Evolutionary conservation across 2,113 vertebrate species (phyloP).

Genomic region (Symphodus melops): DNA sequence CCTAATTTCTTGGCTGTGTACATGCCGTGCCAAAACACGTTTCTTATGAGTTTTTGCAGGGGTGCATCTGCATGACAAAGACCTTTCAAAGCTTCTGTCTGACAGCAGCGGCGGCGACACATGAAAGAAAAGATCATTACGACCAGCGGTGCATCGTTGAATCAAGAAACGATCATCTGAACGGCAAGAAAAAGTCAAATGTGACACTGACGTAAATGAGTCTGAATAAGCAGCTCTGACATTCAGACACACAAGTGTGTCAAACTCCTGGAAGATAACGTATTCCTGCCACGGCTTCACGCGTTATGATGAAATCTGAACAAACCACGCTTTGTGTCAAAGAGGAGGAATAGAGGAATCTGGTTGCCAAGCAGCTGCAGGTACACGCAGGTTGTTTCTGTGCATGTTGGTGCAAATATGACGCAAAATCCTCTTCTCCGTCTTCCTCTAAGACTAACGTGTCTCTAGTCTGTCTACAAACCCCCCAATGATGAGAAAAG

Average conservation of each 20-base stretch:
- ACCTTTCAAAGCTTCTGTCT: neutral
- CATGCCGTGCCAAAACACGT: neutral
- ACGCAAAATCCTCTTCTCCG: too few species aligned
- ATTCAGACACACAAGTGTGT: neutral
- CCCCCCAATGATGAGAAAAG: too few species aligned
- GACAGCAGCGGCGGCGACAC: neutral
- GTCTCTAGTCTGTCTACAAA: too few species aligned
- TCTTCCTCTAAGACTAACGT: too few species aligned
- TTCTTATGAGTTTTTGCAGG: neutral
- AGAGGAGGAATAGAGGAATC: neutral
- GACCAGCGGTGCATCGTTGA: neutral
- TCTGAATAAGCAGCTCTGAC: neutral
- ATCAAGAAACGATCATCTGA: neutral
- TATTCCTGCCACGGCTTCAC: neutral
- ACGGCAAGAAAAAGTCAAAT: neutral
- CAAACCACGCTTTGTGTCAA: neutral
- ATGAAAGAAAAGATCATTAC: constrained; percentile 18
- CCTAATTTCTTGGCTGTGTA: neutral
- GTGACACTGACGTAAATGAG: constrained; percentile 16
- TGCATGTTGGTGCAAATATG: neutral
- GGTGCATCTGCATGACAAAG: neutral
- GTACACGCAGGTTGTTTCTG: neutral
- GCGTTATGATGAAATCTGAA: neutral
- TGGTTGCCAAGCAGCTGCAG: constrained; percentile 3
- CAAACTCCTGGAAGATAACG: neutral